Evolutionary conservation across 2,113 vertebrate genomes (phyloP), one percentile per base, ranked within the genome.

Genomic region (Mustela lutreola): DNA sequence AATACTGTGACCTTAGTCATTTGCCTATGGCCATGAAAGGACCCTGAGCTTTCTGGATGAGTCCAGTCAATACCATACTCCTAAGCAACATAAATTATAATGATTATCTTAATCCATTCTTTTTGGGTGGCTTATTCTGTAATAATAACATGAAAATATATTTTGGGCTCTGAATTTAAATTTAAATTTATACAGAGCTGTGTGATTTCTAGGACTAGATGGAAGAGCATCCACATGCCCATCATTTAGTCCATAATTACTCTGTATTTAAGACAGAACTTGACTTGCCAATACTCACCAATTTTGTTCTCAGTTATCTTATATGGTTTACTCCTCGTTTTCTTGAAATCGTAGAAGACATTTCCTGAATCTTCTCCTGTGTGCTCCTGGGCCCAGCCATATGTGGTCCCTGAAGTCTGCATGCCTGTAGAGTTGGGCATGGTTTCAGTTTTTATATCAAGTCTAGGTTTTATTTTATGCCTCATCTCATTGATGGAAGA

Each of bases 401-500:
- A 24, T 21, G 0, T 18, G 19, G 28, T 80, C 58, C 78, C 53
- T 78, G 26, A 50, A 26, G 24, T 3, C 39, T 31, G 7, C 1
- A 2, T 39, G 65, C 26, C 48, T n/a, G 18, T 22, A 24, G 42
- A 63, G 28, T 1, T 24, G 58, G n/a, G 2, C 50, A 18, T 48
- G 7, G 11, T 60, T 95, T 94, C 24, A 8, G 50, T 60, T 63
- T 81, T 84, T 24, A 18, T 2, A 21, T 31, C 7, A 22, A 86
- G 58, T 63, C 89, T 56, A 26, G 58, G 48, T 65, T 96, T 83
- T 87, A 70, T 92, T 88, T 90, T 65, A 28, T 22, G 11, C 62
- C 50, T 92, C 50, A 3, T 60, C 12, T 85, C 70, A 60, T 71
- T 96, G 87, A 95, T 24, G 50, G 86, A 89, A 93, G 50, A 84